Evolutionary conservation across 2,888 invertebrate species (phyloP).

Genomic region (Latheticus oryzae): DNA sequence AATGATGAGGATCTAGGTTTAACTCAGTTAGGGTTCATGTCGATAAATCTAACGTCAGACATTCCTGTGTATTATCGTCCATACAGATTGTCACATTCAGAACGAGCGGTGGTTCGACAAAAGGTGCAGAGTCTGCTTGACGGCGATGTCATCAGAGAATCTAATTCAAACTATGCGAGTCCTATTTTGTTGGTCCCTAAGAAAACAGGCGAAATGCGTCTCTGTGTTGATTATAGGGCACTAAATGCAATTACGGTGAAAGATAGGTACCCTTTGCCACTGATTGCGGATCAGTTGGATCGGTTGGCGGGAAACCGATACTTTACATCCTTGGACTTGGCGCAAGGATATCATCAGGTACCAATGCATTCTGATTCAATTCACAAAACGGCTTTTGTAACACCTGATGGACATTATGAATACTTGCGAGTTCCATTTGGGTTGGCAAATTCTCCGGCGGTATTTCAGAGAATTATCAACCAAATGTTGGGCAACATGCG

Average conservation of each 20-base stretch:
- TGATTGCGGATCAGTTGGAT: conserved; percentile 11
- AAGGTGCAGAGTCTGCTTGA: conserved; percentile 32
- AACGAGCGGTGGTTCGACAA: conserved; percentile 27
- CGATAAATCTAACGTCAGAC: conserved; percentile 30
- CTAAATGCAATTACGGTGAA: conserved; percentile 34
- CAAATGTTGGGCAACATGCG: conserved; percentile 5
- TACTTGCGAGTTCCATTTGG: conserved; percentile 50
- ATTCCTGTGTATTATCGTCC: conserved; percentile 35
- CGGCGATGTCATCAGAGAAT: conserved; percentile 35
- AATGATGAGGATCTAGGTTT: conserved; percentile 35
- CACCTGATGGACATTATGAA: conserved; percentile 44
- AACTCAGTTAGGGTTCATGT: conserved; percentile 28
- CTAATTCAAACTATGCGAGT: conserved; percentile 34
- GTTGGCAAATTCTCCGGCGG: conserved; percentile 51
- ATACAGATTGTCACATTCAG: conserved; percentile 33
- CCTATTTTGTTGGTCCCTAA: conserved; percentile 30
- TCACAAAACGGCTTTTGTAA: conserved; percentile 51
- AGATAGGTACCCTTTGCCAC: conserved; percentile 20
- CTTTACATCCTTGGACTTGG: conserved; percentile 11
- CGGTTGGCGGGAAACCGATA: conserved; percentile 15
- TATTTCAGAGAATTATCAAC: conserved; percentile 52
- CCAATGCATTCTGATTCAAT: conserved; percentile 46
- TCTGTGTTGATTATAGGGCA: conserved; percentile 37
- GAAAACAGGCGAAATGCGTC: conserved; percentile 23
- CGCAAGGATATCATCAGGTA: conserved; percentile 47